Evolutionary conservation across 2,888 invertebrate species (phyloP), one percentile per base, ranked within the genome.

Genomic region (Antheraea yamamai): DNA sequence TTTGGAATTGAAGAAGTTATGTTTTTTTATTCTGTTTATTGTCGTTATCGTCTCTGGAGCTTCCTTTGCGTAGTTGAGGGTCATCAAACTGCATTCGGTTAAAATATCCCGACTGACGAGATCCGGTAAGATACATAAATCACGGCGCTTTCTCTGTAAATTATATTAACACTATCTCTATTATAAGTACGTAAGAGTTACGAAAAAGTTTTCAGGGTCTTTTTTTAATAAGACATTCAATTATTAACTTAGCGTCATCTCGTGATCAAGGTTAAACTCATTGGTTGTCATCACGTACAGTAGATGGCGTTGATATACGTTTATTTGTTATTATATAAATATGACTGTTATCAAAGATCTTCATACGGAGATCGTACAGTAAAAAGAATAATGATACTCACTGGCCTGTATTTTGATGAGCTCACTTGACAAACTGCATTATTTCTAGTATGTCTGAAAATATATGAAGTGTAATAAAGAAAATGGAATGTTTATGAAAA

Each of bases 131-230:
- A 84, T 80, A 78, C 94, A 94, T 30, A 87, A 81, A 18, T 86
- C 84, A 18, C 93, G 92, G 16, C 94, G 93, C 75, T 89, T 84
- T 83, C 89, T 93, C 94, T 93, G 80, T 1, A 86, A 83, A 70
- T 61, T 26, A 8, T 26, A 30, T 26, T 14, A 64, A 26, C 14
- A 16, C 18, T 61, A n/a, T 61, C 61, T 61, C 12, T n/a, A n/a
- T 55, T 18, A 6, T 61, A 61, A n/a, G 20, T 2, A 61, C 10
- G n/a, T n/a, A n/a, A 61, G 61, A 61, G 1, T 61, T 23, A n/a
- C 23, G 23, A 23, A 23, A 61, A 20, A n/a, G 6, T 10, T 61
- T 61, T 8, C 8, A 61, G 23, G 18, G 18, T 0, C 2, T 55
- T 55, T 55, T 4, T 39, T n/a, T n/a, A n/a, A 39, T 39, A 8